Base-by-base conservation (phyloP, 2,113 vertebrate genomes). In the Rynchops niger region DNA sequence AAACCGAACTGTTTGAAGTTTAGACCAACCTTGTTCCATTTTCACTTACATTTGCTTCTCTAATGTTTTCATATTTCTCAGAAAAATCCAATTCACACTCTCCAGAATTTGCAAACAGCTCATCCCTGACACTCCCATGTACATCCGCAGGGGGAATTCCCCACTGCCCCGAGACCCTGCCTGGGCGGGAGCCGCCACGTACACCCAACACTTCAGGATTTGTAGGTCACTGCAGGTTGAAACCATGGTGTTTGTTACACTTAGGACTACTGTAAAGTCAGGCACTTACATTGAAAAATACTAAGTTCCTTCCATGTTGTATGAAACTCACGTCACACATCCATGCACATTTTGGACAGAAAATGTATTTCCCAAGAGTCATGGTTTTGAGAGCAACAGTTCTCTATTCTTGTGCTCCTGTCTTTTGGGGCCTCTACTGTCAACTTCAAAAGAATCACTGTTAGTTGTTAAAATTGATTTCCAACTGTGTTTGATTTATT, bases 131-230 rank as follows among this genome's bases (percentile, higher is more conserved):
- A 4, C 22, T 76, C 12, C 25, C 18, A 0, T 0, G 9, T 27
- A 19, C 8, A 6, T 42, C 32, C 0, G 1, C 63, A 59, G 12
- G 15, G 21, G 42, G 25, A 65, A 27, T 1, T 36, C 5, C 15
- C 26, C 42, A 13, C 47, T 10, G 38, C 25, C 59, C 53, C n/a
- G 45, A 70, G 52, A 61, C 30, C 43, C 36, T 49, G 11, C 0
- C 0, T 17, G 58, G 11, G 59, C 0, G 0, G 5, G 55, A 77
- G 18, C 40, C 2, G 0, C 66, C 2, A 2, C 2, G 0, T 38
- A 15, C 38, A 58, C 36, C 17, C 78, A 49, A 7, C 19, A 2
- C 32, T 9, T 20, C 30, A 34, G 69, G 34, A 32, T 45, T 49
- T 12, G 16, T 17, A 73, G 42, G 21, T 25, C 19, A 10, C 61